Base-by-base conservation (phyloP, 2,888 invertebrate species). In the Callyntrura guangdongensis region DNA sequence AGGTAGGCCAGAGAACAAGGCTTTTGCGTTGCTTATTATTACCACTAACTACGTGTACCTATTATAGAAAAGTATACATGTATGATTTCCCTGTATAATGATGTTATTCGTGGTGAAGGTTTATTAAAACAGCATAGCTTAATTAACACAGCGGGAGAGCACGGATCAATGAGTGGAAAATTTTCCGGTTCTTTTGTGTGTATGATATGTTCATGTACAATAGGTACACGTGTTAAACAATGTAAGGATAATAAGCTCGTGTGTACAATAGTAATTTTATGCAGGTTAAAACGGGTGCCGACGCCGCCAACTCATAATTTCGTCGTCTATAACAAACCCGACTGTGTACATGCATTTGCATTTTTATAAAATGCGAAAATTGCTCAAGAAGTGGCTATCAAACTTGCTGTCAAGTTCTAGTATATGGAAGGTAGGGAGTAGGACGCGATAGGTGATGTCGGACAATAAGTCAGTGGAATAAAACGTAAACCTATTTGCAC, bases 141-240 rank as follows among this genome's bases (percentile, higher is more conserved):
- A 86, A 86, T 86, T 86, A 86, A 74, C 59, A 61, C 59, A 59
- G 20, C 61, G 27, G 22, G 72, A 20, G 53, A 74, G 49, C 45
- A 86, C 56, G 74, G 77, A 86, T 79, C 64, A 79, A 86, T 64
- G 77, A 53, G 64, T 11, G 61, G 25, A 86, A 86, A 86, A 59
- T 47, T 77, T 74, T 86, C 86, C 61, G 61, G 61, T 61, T 36
- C 6, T 36, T 2, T 36, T 36, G 36, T 36, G 36, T 36, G 36
- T 36, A 36, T 36, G 6, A 6, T 36, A 6, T 36, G 36, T 36
- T 2, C 6, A 4, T 36, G 36, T 36, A 36, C 47, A 59, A 81
- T 59, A 59, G 36, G 36, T 36, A 20, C 17, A 45, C 11, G 61
- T 45, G 27, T 56, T 14, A 25, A n/a, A 17, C 14, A 77, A 77